Conservation (phyloP, 2,797 vertebrate genomes). For the Acanthiza pusilla region DNA sequence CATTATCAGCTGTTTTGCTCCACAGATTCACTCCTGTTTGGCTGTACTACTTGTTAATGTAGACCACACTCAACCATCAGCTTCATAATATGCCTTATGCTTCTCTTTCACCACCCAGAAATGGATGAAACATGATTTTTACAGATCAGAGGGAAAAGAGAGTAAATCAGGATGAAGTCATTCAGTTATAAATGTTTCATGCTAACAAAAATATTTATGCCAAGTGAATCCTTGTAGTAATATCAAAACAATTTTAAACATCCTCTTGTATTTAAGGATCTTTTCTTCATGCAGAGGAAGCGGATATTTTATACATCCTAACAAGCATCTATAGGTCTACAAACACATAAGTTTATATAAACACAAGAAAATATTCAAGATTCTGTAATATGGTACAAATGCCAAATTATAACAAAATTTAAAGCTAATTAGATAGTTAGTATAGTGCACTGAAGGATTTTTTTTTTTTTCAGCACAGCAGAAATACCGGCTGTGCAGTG, state of each 20-base stretch:
- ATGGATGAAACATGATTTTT: neutral
- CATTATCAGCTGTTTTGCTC: neutral
- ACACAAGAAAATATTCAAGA: neutral
- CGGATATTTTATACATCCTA: neutral
- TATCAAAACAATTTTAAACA: slow-evolving; percentile 19
- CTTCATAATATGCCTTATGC: neutral
- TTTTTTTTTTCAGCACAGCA: slow-evolving; percentile 40
- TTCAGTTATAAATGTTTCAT: neutral
- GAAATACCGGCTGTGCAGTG: slow-evolving; percentile 48
- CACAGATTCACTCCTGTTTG: neutral
- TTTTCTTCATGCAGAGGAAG: neutral
- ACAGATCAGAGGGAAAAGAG: neutral
- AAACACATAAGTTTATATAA: neutral
- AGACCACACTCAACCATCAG: neutral
- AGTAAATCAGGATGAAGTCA: neutral
- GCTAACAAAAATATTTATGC: neutral
- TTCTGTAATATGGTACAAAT: slow-evolving; percentile 28
- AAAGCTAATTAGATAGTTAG: slow-evolving; percentile 69
- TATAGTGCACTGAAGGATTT: slow-evolving; percentile 21
- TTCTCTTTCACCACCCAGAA: neutral
- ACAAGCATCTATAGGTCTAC: neutral
- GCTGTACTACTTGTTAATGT: neutral
- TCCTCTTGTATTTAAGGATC: neutral
- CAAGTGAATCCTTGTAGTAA: neutral
- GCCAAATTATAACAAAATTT: slow-evolving; percentile 42